Conservation (phyloP, 2,797 vertebrate genomes). For the Tiaroga cobitis region DNA sequence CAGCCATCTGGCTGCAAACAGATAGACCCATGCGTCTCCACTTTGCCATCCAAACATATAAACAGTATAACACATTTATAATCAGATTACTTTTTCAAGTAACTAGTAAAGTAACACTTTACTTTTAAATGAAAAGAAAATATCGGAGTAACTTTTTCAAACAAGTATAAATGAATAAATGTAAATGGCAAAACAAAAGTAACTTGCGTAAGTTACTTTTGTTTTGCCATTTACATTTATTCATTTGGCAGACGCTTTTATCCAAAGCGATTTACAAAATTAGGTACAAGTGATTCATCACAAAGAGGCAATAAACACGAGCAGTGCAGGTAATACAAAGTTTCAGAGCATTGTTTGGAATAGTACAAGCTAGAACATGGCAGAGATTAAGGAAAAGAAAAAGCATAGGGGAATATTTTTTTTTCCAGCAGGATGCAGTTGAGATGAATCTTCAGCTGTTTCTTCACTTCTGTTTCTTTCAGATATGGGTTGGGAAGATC, state of each 20-base stretch:
- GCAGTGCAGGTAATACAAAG: neutral
- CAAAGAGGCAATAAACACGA: no score
- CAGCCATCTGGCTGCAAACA: slow-evolving; percentile 69
- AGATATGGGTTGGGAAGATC: neutral
- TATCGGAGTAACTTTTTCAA: neutral
- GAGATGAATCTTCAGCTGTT: no score
- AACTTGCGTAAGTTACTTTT: no score
- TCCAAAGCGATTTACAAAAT: no score
- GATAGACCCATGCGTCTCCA: neutral
- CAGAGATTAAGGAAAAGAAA: neutral
- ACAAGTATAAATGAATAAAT: no score
- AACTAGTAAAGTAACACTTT: neutral
- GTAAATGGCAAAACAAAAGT: no score
- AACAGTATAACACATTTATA: neutral
- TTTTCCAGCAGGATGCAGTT: neutral
- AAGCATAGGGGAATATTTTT: neutral
- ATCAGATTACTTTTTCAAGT: neutral
- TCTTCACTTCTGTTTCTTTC: no score
- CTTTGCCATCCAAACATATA: neutral
- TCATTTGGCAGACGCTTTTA: no score
- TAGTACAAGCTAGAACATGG: neutral
- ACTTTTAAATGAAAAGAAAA: neutral
- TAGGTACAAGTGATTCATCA: no score
- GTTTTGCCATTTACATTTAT: no score
- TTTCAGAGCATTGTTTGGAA: neutral